These are phyloP conservation scores for Sesamia nonagrioides DNA, from an alignment of 1,140 invertebrate genomes.

Conservation along the genomic window DNA sequence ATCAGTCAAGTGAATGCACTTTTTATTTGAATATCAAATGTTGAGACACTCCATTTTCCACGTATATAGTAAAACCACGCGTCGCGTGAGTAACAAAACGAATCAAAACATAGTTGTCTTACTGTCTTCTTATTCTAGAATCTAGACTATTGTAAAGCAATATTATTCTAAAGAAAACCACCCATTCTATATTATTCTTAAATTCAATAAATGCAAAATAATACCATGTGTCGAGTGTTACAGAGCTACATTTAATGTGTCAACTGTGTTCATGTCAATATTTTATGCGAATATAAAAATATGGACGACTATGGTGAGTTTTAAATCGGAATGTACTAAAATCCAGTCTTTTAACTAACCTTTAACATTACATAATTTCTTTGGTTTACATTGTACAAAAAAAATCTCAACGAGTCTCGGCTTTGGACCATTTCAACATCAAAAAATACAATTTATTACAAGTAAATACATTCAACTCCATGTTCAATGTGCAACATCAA, in stretches of 20 bases:
- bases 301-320: conserved; percentile 53
- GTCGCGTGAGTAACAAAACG: conserved; percentile 51
- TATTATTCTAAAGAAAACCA: conserved; percentile 57
- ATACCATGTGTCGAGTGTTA: conserved; percentile 53
- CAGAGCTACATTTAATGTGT: conserved; percentile 47
- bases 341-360: conserved; percentile 59
- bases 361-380: conserved; percentile 54
- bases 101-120: conserved; percentile 51
- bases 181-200: conserved; percentile 57
- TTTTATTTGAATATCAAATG: conserved; percentile 61
- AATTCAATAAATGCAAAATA: conserved; percentile 59
- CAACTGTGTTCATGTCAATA: conserved; percentile 33
- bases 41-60: conserved; percentile 71
- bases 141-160: conserved; percentile 54
- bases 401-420: conserved; percentile 36
- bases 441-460: conserved; percentile 61
- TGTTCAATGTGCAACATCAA: conserved; percentile 54
- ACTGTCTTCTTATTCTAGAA: conserved; percentile 49
- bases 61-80: conserved; percentile 53
- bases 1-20: conserved; percentile 63
- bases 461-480: conserved; percentile 45
- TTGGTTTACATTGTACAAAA: conserved; percentile 54
- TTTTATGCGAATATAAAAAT: conserved; percentile 53
- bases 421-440: conserved; percentile 61
- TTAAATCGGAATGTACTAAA: conserved; percentile 52